A percentile compares a stretch with the other conserved stretches of the same genome.
Evolutionary conservation across 2,797 vertebrate genomes (phyloP).

Genomic region (Synanceia verrucosa): DNA sequence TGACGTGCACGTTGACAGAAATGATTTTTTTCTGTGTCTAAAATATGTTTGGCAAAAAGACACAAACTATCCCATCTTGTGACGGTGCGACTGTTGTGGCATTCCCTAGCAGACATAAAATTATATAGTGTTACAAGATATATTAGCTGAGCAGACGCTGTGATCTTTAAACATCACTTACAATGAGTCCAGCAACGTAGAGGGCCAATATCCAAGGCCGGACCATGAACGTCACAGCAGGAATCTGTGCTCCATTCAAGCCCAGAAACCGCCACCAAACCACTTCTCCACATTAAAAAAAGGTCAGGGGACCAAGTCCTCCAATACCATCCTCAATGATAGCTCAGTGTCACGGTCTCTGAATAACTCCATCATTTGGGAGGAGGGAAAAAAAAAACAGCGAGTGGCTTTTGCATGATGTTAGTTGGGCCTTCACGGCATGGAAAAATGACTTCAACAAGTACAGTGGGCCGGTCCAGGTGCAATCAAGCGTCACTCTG

Average conservation of each 20-base stretch:
- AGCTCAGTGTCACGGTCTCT: conserved; percentile 54
- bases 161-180: conserved; percentile 45
- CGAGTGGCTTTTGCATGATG: conserved; percentile 49
- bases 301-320: conserved; percentile 44
- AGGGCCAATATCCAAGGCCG: conserved; percentile 35
- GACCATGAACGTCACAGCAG: conserved; percentile 37
- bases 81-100: conserved; percentile 16
- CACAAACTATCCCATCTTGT: neutral
- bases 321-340: conserved; percentile 47
- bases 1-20: no score
- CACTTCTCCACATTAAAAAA: conserved; percentile 60
- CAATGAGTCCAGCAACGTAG: conserved; percentile 39
- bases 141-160: conserved; percentile 50
- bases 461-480: conserved; percentile 48
- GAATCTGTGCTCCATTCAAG: conserved; percentile 37
- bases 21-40: no score
- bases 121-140: conserved; percentile 42
- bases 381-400: conserved; percentile 15
- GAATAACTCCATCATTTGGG: conserved; percentile 42
- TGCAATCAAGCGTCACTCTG: conserved; percentile 57
- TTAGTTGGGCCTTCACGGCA: conserved; percentile 51
- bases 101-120: conserved; percentile 44
- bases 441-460: conserved; percentile 69
- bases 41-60: no score
- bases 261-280: conserved; percentile 60